Base-by-base conservation (phyloP, 2,113 vertebrate species). In the Peromyscus californicus region DNA sequence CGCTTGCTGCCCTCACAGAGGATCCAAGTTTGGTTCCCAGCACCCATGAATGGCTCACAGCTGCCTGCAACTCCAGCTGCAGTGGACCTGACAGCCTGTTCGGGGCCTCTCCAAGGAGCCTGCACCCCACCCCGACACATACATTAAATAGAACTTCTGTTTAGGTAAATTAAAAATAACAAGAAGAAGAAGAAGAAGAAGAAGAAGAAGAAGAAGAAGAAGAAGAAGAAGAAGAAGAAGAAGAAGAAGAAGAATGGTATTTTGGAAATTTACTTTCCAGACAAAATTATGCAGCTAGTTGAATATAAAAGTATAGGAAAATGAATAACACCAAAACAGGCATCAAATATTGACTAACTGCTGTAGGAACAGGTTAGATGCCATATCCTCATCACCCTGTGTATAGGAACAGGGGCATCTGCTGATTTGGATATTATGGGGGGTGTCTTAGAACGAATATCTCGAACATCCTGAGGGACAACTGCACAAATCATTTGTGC, bases 401-500 rank as follows among this genome's bases (percentile, higher is more conserved):
- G 22, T 87, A 36, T 33, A 36, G 67, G 15, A 12, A 51, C 15
- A 0, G 12, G 12, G 36, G 31, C 36, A 84, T 26, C 65, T 51
- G 65, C 51, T 2, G 51, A 39, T n/a, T 29, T 72, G 36, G 36
- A 67, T 26, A 72, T 72, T 67, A 1, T 26, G 10, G 22, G 42
- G 42, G 5, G 42, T 3, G 5, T 29, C 75, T 76, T 48, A 45
- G 24, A 76, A 76, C 5, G 21, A 76, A 15, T 76, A 9, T 24
- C 24, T 45, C 2, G 11, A 24, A 13, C 39, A 76, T 76, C 7
- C 10, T 76, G 75, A 45, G 75, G 42, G 42, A 19, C 16, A 13
- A 88, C n/a, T 72, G 90, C 45, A 33, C n/a, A 65, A 79, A 93
- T 87, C 76, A 78, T 54, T 97, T 83, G 93, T 69, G 72, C 59